Conservation (phyloP, 2,888 invertebrate genomes). For the Limnephilus rhombicus region DNA sequence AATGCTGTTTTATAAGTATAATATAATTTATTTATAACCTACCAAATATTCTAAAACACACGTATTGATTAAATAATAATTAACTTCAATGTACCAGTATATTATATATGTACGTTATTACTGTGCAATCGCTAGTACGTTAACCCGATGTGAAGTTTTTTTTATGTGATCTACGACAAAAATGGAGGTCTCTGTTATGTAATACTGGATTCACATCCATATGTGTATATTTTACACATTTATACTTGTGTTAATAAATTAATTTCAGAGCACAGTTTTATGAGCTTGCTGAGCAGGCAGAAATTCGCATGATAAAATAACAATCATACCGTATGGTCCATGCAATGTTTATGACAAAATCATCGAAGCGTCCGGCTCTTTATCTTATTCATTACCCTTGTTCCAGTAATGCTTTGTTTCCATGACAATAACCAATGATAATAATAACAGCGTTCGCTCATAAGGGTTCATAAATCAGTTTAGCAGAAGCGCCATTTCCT, state of each 20-base stretch:
- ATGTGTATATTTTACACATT: background rate
- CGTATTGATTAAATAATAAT: no score
- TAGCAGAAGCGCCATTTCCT: slow-evolving; percentile 37
- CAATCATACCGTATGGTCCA: background rate
- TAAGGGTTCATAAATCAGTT: slow-evolving; percentile 26
- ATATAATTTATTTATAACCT: no score
- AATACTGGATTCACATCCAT: no score
- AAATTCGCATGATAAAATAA: background rate
- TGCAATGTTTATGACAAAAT: background rate
- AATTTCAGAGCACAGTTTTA: background rate
- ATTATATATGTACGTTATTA: no score
- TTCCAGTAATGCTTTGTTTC: slow-evolving; percentile 3
- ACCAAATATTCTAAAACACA: no score
- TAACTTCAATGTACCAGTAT: no score
- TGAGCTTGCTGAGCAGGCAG: background rate
- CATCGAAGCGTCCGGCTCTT: background rate
- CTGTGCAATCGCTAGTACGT: no score
- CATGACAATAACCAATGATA: slow-evolving; percentile 38
- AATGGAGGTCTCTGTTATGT: no score
- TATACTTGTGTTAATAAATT: background rate
- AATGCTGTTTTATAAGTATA: no score
- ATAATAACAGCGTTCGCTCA: background rate
- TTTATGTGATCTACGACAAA: no score
- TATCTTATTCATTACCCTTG: background rate
- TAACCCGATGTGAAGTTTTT: no score